Base-by-base conservation (phyloP, 92 coral and sea anemone genomes). In the Meandrina meandrites region DNA sequence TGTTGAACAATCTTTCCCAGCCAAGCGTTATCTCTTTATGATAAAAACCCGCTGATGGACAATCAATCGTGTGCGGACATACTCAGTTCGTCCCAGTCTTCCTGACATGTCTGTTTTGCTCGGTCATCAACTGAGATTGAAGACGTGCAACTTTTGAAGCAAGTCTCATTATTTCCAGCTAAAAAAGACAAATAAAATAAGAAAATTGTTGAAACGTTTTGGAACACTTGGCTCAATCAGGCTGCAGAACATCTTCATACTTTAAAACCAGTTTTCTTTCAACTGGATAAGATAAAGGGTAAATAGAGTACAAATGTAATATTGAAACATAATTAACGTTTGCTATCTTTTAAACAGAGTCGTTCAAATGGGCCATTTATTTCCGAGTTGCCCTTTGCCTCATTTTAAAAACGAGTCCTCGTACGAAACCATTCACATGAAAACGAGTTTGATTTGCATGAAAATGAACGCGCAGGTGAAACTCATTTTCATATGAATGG, bases 51-150 rank as follows among this genome's bases (percentile, higher is more conserved):
- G 7, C 66, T 58, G 66, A 17, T n/a, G n/a, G n/a, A n/a, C n/a
- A n/a, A n/a, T n/a, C 27, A 58, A 18, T 27, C 67, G 28, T 21
- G 30, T 13, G 68, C 22, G 66, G 24, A 22, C 22, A n/a, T 21
- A 14, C 22, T 48, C 32, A 27, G 80, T 32, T 76, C 24, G 73
- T 21, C 64, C 84, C 51, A 58, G 31, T 80, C 84, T 58, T 80
- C 72, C 10, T 80, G 16, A 80, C 64, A 45, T 80, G 84, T 22
- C 84, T 57, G 51, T 56, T 28, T 57, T 60, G 74, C 74, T 80
- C 51, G 64, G 81, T 47, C 73, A 57, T 80, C 71, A 80, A 37
- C 71, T 66, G 84, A 40, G 31, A 47, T 30, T 78, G 81, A 27
- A 78, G 64, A 47, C 15, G 57, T 21, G 81, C 81, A n/a, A 78